Evolutionary conservation across 2,797 vertebrate species (phyloP).

Genomic region (Leptoclinus maculatus): DNA sequence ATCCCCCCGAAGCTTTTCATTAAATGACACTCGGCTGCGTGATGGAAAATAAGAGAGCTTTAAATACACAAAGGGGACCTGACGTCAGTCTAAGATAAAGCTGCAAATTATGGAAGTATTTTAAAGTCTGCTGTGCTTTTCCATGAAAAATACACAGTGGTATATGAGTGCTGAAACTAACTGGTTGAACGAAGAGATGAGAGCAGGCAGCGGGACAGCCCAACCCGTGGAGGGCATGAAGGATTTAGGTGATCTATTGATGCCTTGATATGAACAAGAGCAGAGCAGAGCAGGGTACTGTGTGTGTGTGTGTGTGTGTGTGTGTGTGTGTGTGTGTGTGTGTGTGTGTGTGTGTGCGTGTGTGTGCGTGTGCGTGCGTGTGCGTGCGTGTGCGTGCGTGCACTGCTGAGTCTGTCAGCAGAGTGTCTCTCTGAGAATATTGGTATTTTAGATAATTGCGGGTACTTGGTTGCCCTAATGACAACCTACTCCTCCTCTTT

Average conservation of each 20-base stretch:
- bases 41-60: conserved; percentile 26
- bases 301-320: conserved; percentile 10
- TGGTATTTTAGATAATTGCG: conserved; percentile 51
- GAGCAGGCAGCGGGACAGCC: conserved; percentile 40
- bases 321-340: not conserved
- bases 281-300: not conserved
- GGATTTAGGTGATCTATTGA: conserved; percentile 16
- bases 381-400: not conserved
- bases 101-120: not conserved
- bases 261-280: conserved; percentile 24
- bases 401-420: conserved; percentile 11
- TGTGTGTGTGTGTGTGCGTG: not conserved
- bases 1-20: conserved; percentile 7
- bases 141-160: not conserved
- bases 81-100: not conserved
- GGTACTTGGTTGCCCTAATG: conserved; percentile 39
- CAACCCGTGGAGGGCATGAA: conserved; percentile 12
- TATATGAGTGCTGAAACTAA: not conserved
- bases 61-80: conserved; percentile 2
- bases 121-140: not conserved
- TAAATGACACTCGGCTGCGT: conserved; percentile 9
- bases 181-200: conserved; percentile 27
- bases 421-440: conserved; percentile 53
- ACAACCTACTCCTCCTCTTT: conserved; percentile 28
- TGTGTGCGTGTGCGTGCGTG: conserved; percentile 6